Conservation (phyloP, 2,888 invertebrate species). For the Timandra comae region DNA sequence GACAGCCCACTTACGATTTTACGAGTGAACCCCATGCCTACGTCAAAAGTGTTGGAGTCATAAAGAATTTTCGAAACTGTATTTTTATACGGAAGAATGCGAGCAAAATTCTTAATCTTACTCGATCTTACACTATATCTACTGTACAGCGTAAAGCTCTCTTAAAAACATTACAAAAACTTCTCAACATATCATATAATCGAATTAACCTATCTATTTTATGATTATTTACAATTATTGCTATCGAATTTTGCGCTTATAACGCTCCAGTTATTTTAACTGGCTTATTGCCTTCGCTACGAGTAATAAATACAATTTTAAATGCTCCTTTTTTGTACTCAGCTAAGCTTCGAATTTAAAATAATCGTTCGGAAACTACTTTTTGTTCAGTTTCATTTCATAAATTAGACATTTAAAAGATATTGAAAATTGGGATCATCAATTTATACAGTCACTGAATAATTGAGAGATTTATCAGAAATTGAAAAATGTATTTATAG, state of each 20-base stretch:
- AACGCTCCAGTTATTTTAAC: conserved; percentile 59
- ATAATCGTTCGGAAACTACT: not conserved
- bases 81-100: conserved; percentile 49
- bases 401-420: not conserved
- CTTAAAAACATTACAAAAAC: conserved; percentile 71
- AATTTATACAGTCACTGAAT: too few relatives aligned
- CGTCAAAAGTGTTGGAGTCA: conserved; percentile 42
- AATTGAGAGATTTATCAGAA: not conserved
- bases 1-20: conserved; percentile 31
- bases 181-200: conserved; percentile 56
- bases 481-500: too few relatives aligned
- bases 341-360: conserved; percentile 24
- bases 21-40: conserved; percentile 27
- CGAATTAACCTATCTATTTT: conserved; percentile 69
- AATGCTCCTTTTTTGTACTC: conserved; percentile 34
- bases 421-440: too few relatives aligned
- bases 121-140: conserved; percentile 41
- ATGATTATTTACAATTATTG: conserved; percentile 70
- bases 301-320: conserved; percentile 47
- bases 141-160: conserved; percentile 73
- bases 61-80: conserved; percentile 37
- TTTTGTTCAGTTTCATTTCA: not conserved
- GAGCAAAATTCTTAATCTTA: conserved; percentile 71
- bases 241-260: conserved; percentile 70
- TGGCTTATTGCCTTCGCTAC: conserved; percentile 62